Evolutionary conservation across 2,113 vertebrate genomes (phyloP).

Genomic region (Neodontobutis hainanensis): DNA sequence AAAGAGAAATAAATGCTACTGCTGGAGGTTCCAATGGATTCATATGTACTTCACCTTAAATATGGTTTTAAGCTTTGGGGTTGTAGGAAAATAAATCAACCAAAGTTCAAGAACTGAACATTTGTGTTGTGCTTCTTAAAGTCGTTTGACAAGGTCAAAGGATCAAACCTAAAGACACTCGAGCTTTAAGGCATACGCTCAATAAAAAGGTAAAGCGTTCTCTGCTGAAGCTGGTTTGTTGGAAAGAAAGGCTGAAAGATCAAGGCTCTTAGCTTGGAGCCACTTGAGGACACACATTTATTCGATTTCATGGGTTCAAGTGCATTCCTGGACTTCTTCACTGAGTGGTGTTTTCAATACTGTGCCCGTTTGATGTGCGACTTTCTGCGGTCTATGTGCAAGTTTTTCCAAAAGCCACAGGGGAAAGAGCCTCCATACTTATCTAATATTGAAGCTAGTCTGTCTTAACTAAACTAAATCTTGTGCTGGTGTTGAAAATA

Average conservation of each 20-base stretch:
- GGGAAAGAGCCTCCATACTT: not conserved
- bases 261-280: conserved; percentile 43
- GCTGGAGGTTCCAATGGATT: no score
- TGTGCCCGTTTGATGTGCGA: conserved; percentile 36
- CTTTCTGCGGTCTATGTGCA: conserved; percentile 12
- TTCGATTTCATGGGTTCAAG: conserved; percentile 57
- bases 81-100: not conserved
- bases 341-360: conserved; percentile 42
- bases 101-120: no score
- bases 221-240: conserved; percentile 25
- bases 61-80: not conserved
- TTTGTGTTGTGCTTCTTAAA: not conserved
- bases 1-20: not conserved
- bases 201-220: conserved; percentile 19
- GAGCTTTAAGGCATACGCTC: conserved; percentile 10
- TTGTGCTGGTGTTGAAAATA: conserved; percentile 21
- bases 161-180: conserved; percentile 25
- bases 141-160: not conserved
- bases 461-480: conserved; percentile 15
- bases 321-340: conserved; percentile 43
- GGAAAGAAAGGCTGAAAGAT: conserved; percentile 54
- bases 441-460: conserved; percentile 1
- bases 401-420: conserved; percentile 21
- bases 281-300: conserved; percentile 53
- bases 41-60: no score